A percentile compares a stretch with the other conserved stretches of the same genome.
Conservation (phyloP, 2,888 invertebrate species). For the Boloria selene region DNA sequence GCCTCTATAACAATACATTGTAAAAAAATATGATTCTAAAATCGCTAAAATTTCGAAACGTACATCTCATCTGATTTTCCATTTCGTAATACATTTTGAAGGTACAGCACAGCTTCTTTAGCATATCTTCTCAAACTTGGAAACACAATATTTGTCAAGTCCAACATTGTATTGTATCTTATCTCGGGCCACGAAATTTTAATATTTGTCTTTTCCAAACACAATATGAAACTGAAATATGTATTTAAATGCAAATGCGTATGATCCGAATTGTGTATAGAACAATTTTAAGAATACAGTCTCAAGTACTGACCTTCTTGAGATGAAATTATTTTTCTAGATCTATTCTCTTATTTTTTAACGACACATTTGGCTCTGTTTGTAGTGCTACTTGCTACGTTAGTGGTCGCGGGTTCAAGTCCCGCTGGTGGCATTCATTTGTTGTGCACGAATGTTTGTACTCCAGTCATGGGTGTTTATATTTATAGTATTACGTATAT, state of each 20-base stretch:
- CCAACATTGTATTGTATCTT: constrained; percentile 20
- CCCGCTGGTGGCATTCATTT: no score
- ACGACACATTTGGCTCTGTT: no score
- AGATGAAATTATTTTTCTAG: constrained; percentile 2
- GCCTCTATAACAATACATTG: no score
- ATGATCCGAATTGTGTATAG: constrained; percentile 6
- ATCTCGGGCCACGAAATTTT: constrained; percentile 31
- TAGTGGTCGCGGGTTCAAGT: no score
- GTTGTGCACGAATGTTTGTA: no score
- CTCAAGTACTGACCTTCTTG: constrained; percentile 1
- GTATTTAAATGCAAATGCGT: constrained; percentile 34
- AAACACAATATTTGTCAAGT: constrained; percentile 26
- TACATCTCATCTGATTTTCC: not conserved
- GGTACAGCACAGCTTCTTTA: constrained; percentile 10
- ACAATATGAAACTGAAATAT: constrained; percentile 27
- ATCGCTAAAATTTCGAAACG: not conserved
- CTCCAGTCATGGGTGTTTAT: no score
- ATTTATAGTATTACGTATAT: no score
- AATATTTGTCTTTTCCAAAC: constrained; percentile 29
- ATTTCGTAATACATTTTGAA: constrained; percentile 10
- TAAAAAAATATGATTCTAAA: not conserved
- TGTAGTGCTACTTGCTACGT: no score
- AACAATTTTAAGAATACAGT: constrained; percentile 1
- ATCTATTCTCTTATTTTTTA: not conserved
- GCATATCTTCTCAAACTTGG: constrained; percentile 17